phyloP scores from a whole-genome alignment of 2,113 vertebrate genomes.

The Catagonus wagneri region DNA sequence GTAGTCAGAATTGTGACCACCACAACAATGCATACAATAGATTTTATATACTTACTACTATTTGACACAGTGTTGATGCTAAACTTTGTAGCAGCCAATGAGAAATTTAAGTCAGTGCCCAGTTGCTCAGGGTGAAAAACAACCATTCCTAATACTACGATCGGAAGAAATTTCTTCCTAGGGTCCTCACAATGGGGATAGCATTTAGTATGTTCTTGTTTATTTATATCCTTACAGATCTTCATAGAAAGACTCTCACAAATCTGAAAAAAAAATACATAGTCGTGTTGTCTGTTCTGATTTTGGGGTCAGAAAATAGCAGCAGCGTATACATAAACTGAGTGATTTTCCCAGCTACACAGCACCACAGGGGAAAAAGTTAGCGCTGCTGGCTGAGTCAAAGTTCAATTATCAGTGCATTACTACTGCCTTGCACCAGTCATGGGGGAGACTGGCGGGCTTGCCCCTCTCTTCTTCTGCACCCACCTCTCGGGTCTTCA shows the following conservation, averaged over 20 bases:
- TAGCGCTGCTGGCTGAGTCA: not conserved
- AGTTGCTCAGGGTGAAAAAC: not conserved
- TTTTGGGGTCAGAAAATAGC: not conserved
- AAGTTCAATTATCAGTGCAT: not conserved
- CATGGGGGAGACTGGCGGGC: not conserved
- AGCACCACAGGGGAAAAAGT: not conserved
- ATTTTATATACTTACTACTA: not conserved
- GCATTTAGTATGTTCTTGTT: not conserved
- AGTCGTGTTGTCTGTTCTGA: not conserved
- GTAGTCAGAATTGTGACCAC: not conserved
- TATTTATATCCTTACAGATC: not conserved
- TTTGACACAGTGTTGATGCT: not conserved
- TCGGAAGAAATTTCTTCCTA: not conserved
- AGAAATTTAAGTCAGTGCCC: not conserved
- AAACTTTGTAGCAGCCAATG: not conserved
- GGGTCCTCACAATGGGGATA: not conserved
- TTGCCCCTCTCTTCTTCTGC: not conserved
- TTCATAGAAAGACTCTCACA: not conserved
- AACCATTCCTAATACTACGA: not conserved
- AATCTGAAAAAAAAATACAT: conserved; percentile 29
- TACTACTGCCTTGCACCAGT: not conserved
- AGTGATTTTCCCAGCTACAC: not conserved
- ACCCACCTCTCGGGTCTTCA: not conserved
- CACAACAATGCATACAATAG: not conserved
- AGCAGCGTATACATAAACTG: not conserved